Percentiles rank a stretch among this genome's conserved stretches.
These are phyloP conservation scores for Erythrolamprus reginae DNA, from an alignment of 2,113 vertebrate genomes.

Conservation along the genomic window DNA sequence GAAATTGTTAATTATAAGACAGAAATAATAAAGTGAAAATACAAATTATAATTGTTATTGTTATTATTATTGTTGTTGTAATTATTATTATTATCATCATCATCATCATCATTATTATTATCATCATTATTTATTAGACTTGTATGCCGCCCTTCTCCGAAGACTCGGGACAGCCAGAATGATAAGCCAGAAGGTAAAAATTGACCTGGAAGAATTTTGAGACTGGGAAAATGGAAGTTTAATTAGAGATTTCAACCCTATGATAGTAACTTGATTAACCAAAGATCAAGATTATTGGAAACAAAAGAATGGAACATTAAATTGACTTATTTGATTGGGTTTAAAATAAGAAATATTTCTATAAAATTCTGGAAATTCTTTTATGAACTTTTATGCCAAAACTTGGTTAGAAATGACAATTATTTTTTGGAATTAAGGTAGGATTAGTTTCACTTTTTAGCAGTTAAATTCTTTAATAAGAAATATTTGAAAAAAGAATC, in stretches of 20 bases:
- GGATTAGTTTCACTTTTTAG: not conserved
- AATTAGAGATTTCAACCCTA: not conserved
- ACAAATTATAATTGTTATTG: no score
- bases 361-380: not conserved
- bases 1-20: not conserved
- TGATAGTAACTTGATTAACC: not conserved
- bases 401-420: not conserved
- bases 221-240: not conserved
- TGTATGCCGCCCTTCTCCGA: no score
- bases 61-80: no score
- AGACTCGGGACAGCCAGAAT: no score
- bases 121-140: no score
- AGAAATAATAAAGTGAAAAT: not conserved
- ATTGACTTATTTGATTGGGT: not conserved
- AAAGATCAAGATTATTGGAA: not conserved
- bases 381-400: not conserved
- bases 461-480: not conserved
- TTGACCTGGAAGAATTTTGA: not conserved
- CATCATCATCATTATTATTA: no score
- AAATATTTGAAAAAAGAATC: not conserved
- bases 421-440: not conserved
- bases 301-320: not conserved
- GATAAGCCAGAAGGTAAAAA: not conserved
- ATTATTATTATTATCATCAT: no score
- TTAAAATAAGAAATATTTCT: not conserved